These are phyloP conservation scores for Girardinichthys multiradiatus DNA, from an alignment of 2,113 vertebrate genomes.

Conservation along the genomic window DNA sequence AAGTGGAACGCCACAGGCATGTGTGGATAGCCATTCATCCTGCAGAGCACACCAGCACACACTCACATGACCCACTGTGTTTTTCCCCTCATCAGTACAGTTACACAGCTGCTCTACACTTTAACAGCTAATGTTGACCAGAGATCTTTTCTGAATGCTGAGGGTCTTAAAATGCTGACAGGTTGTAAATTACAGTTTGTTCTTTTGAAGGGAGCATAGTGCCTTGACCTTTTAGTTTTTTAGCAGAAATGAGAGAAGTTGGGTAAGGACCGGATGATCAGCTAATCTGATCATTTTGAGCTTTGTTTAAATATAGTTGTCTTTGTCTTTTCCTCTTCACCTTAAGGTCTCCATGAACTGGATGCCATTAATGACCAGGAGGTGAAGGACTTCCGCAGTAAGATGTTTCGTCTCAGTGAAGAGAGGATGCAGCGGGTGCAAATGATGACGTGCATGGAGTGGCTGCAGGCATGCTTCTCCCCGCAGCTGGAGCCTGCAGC, in stretches of 20 bases:
- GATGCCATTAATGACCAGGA: constrained; percentile 93
- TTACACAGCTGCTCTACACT: constrained; percentile 9
- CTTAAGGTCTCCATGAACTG: constrained; percentile 92
- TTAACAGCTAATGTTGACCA: constrained; percentile 29
- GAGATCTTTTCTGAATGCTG: constrained; percentile 30
- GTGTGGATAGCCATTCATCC: constrained; percentile 11
- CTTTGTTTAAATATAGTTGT: neutral
- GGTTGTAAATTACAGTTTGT: constrained; percentile 60
- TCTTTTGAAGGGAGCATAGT: constrained; percentile 39
- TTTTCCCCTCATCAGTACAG: constrained; percentile 10
- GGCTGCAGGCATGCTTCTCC: constrained; percentile 90
- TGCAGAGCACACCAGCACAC: constrained; percentile 17
- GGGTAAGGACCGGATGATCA: constrained; percentile 5
- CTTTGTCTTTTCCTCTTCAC: neutral
- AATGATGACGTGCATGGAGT: constrained; percentile 89
- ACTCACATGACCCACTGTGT: neutral
- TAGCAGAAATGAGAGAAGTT: constrained; percentile 1
- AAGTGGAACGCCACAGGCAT: constrained; percentile 39
- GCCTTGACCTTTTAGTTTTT: neutral
- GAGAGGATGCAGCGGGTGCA: constrained; percentile 89
- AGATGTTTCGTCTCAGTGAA: constrained; percentile 92
- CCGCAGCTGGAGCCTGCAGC: constrained; percentile 86
- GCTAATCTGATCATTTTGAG: constrained; percentile 10
- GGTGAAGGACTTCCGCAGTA: constrained; percentile 94
- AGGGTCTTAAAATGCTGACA: constrained; percentile 61